Evolutionary conservation across 2,113 vertebrate genomes (phyloP).

Genomic region (Calypte anna): DNA sequence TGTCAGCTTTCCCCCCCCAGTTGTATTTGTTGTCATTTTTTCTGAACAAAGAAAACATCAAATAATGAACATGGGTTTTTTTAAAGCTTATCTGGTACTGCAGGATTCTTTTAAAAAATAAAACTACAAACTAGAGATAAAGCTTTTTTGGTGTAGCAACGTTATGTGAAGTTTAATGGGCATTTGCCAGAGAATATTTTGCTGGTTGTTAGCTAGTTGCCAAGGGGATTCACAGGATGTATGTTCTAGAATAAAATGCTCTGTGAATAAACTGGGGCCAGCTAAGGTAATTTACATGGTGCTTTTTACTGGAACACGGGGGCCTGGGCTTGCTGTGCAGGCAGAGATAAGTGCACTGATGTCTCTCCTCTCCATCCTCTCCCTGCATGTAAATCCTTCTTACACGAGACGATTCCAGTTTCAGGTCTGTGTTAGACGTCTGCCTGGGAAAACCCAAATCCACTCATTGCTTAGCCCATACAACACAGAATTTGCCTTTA

Average conservation of each 20-base stretch:
- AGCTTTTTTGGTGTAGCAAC: conserved; percentile 36
- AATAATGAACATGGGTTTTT: conserved; percentile 35
- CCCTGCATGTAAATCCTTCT: background rate
- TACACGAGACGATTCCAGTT: background rate
- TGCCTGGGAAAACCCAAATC: background rate
- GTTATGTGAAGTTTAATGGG: conserved; percentile 65
- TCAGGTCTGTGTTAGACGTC: background rate
- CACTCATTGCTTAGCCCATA: background rate
- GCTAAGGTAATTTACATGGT: conserved; percentile 44
- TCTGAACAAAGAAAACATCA: conserved; percentile 47
- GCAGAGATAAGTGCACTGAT: background rate
- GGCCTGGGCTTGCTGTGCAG: background rate
- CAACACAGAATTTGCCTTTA: background rate
- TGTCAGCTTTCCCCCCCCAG: background rate
- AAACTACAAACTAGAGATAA: conserved; percentile 48
- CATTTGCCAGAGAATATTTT: conserved; percentile 59
- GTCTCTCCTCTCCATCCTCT: background rate
- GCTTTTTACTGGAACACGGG: background rate
- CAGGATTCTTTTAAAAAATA: conserved; percentile 47
- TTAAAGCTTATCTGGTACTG: conserved; percentile 56
- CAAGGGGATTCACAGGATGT: conserved; percentile 47
- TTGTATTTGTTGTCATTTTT: conserved; percentile 51
- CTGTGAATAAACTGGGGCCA: conserved; percentile 24
- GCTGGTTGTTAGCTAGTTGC: conserved; percentile 40
- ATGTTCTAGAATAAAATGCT: conserved; percentile 48